These are phyloP conservation scores for Oxyura jamaicensis DNA, from an alignment of 2,113 vertebrate genomes.

Conservation along the genomic window DNA sequence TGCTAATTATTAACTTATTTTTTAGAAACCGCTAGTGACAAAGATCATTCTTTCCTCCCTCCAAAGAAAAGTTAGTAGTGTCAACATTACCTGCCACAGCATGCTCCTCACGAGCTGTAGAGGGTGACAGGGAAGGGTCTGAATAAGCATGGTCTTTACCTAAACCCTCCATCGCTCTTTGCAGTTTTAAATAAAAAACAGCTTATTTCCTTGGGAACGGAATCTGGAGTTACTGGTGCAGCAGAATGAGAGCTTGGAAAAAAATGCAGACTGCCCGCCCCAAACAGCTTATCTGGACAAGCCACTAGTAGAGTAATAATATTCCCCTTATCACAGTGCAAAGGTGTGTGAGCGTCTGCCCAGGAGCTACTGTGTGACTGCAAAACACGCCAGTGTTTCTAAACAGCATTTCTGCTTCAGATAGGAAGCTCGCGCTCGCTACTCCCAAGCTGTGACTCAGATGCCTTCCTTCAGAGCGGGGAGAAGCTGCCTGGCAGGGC, in stretches of 20 bases:
- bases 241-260: conserved; percentile 34
- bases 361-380: neutral
- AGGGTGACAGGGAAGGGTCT: neutral
- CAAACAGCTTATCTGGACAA: conserved; percentile 74
- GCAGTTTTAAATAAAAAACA: neutral
- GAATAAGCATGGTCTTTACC: neutral
- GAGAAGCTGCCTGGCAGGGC: neutral
- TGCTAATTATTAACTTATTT: neutral
- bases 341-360: conserved; percentile 47
- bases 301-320: conserved; percentile 67
- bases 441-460: neutral
- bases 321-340: conserved; percentile 71
- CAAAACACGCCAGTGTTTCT: neutral
- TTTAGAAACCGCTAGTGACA: neutral
- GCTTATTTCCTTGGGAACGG: conserved; percentile 18
- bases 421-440: neutral
- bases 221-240: conserved; percentile 56
- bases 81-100: conserved; percentile 68
- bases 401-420: neutral
- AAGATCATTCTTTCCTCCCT: neutral
- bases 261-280: conserved; percentile 73
- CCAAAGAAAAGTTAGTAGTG: neutral
- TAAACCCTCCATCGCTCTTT: conserved; percentile 60
- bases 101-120: neutral
- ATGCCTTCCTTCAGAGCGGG: neutral